These are phyloP conservation scores for Lagodon rhomboides DNA, from an alignment of 2,797 vertebrate species.

Conservation along the genomic window DNA sequence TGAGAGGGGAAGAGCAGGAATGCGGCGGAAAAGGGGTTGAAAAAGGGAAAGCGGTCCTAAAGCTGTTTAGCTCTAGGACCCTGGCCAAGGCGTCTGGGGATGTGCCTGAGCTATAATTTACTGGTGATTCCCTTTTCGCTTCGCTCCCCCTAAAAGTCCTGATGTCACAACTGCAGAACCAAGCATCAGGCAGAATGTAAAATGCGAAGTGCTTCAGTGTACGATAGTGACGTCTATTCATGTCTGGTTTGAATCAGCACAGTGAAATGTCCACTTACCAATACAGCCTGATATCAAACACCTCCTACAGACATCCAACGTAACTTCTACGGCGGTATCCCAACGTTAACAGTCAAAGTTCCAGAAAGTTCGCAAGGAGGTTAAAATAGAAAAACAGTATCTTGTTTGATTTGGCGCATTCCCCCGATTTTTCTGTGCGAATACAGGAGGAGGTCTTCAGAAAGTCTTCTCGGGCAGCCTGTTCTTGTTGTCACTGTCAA, in stretches of 20 bases:
- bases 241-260: constrained; percentile 3
- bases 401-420: constrained; percentile 56
- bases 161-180: constrained; percentile 56
- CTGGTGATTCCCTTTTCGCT: constrained; percentile 75
- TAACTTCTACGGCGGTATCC: background rate
- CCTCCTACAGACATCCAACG: background rate
- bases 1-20: constrained; percentile 74
- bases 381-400: constrained; percentile 29
- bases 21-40: constrained; percentile 76
- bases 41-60: constrained; percentile 76
- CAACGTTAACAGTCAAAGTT: constrained; percentile 20
- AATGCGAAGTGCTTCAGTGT: background rate
- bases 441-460: constrained; percentile 52
- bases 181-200: constrained; percentile 29
- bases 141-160: constrained; percentile 40
- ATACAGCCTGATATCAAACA: constrained; percentile 6
- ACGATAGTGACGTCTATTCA: constrained; percentile 11
- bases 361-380: constrained; percentile 6
- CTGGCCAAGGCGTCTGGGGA: constrained; percentile 78
- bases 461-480: constrained; percentile 68
- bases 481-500: constrained; percentile 82
- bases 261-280: background rate
- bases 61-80: constrained; percentile 79
- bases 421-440: constrained; percentile 40
- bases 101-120: constrained; percentile 81